Base-by-base conservation (phyloP, 2,113 vertebrate genomes). In the Donacobius atricapilla region DNA sequence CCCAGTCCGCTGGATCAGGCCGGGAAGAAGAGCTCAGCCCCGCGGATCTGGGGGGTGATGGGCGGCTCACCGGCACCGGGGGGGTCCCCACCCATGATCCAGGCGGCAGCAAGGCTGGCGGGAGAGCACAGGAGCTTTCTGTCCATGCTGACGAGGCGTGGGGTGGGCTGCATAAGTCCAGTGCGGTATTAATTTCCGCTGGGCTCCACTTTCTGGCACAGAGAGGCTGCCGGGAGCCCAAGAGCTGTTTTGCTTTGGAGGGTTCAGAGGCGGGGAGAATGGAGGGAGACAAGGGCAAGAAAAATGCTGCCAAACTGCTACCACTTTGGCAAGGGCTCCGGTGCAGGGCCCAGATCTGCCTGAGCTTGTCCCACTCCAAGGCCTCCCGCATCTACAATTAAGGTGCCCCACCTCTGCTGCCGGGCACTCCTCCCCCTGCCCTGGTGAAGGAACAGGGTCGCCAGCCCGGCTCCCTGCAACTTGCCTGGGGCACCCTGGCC, bases 291-390 rank as follows among this genome's bases (percentile, higher is more conserved):
- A 89, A 92, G 96, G 95, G 90, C 70, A 93, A 95, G 97, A 97
- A 96, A 97, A 97, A 97, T 96, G 97, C 95, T 96, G 97, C 95
- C 96, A 95, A 96, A 97, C 96, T 94, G 96, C 97, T 97, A 94
- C 96, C 68, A 94, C 96, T 95, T 93, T 92, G 93, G 90, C 83
- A 86, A 93, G 79, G 92, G 91, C 93, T 95, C 83, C 85, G 16
- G 93, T 51, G 42, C 77, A 68, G 79, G 89, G 83, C 93, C 92
- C 85, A 92, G 96, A 94, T 94, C 91, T 97, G 97, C 94, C 96
- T 92, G 91, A 96, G 96, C 96, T 95, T 97, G 96, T 95, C 95
- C 94, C 78, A 70, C 93, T 94, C 94, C 83, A 89, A 92, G 79
- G 95, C 91, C 93, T 95, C 89, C 90, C 65, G 89, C 90, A 86